Evolutionary conservation across 2,888 invertebrate species (phyloP), one percentile per base, ranked within the genome.

Genomic region (Rhogogaster chlorosoma): DNA sequence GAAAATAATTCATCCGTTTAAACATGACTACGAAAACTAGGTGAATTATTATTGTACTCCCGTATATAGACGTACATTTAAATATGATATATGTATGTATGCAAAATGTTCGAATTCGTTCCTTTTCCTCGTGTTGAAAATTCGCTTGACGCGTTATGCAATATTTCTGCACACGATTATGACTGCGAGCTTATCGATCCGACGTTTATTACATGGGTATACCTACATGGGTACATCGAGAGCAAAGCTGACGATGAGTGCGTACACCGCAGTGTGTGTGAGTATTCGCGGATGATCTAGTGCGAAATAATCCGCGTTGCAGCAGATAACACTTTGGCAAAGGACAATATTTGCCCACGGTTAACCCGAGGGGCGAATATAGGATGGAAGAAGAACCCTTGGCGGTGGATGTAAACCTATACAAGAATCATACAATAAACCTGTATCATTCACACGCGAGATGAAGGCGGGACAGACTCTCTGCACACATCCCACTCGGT

Each of bases 391-490:
- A 45, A 75, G 29, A 32, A 53, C 29, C 77, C 77, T 49, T 10
- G 29, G 77, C 18, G 32, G 49, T 73, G n/a, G 29, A 45, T 32
- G 77, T 77, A 57, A 67, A 67, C 67, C 70, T 22, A 83, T 70
- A 64, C 64, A 64, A 80, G 18, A 80, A 80, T 61, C 80, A n/a
- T 83, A 42, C 67, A 83, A 67, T 70, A 70, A 83, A 83, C 70
- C 83, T 67, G 70, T 83, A 83, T 70, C 67, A 67, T 67, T 57
- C 77, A 61, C 78, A 67, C 6, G 77, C 64, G n/a, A 26, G 57
- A 75, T 64, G 77, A 57, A 77, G 73, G 70, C 71, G 73, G 26
- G 42, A 70, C 83, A 83, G 83, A 64, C 67, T 70, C 70, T 71
- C 45, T 70, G 83, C 75, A 82, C 36, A 64, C 78, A 61, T 22